A percentile compares a stretch with the other conserved stretches of the same genome.
Evolutionary conservation across 2,888 invertebrate genomes (phyloP).

Genomic region (Eupithecia dodoneata): DNA sequence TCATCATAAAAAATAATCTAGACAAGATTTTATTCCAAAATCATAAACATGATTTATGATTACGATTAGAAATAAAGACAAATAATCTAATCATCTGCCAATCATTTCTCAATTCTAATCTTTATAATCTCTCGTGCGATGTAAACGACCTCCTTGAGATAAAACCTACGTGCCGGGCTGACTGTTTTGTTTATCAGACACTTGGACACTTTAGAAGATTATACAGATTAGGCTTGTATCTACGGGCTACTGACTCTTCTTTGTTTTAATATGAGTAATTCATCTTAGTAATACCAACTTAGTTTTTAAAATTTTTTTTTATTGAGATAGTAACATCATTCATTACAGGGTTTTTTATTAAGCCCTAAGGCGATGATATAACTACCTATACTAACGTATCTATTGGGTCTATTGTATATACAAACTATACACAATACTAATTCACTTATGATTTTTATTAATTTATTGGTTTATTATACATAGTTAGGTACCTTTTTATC

Average conservation of each 20-base stretch:
- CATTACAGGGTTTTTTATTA: too few species aligned
- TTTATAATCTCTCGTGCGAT: background rate
- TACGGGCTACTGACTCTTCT: conserved; percentile 13
- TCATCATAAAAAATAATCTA: background rate
- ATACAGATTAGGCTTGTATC: conserved; percentile 31
- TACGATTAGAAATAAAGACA: background rate
- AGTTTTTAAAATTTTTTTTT: too few species aligned
- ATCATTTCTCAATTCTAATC: conserved; percentile 26
- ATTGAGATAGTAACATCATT: too few species aligned
- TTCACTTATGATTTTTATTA: too few species aligned
- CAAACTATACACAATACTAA: too few species aligned
- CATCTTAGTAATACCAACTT: background rate
- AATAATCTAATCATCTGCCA: conserved; percentile 25
- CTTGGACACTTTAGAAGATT: conserved; percentile 27
- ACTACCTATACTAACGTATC: too few species aligned
- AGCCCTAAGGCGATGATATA: too few species aligned
- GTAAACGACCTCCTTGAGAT: conserved; percentile 46
- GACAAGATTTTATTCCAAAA: background rate
- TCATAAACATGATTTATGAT: conserved; percentile 11
- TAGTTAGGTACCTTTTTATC: too few species aligned
- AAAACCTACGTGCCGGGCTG: conserved; percentile 45
- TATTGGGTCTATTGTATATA: too few species aligned
- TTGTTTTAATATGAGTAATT: background rate
- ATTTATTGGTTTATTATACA: too few species aligned
- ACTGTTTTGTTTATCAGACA: conserved; percentile 36